phyloP scores from a whole-genome alignment of 2,113 vertebrate species.

The Calidris pugnax region DNA sequence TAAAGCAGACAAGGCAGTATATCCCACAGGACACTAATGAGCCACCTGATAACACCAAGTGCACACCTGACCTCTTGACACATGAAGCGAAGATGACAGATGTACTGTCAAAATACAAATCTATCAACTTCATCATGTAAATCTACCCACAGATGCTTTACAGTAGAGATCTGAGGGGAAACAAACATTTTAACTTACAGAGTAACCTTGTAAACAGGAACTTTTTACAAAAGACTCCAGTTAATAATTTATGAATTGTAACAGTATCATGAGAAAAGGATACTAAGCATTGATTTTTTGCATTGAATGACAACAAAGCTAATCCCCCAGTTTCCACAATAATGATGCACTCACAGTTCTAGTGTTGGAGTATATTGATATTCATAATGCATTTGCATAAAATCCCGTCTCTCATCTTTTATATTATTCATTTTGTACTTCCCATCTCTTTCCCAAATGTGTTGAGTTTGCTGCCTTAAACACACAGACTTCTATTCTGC shows the following conservation, averaged over 20 bases:
- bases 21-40: conserved; percentile 56
- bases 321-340: conserved; percentile 54
- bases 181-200: conserved; percentile 83
- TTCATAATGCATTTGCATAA: conserved; percentile 44
- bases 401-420: conserved; percentile 18
- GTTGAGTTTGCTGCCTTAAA: conserved; percentile 20
- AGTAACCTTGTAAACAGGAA: conserved; percentile 89
- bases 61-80: conserved; percentile 57
- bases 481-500: conserved; percentile 3
- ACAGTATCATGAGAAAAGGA: conserved; percentile 76
- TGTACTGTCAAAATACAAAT: conserved; percentile 64
- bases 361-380: conserved; percentile 23
- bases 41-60: conserved; percentile 53
- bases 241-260: conserved; percentile 88
- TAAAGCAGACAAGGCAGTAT: conserved; percentile 22
- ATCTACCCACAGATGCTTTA: conserved; percentile 51
- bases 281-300: conserved; percentile 80
- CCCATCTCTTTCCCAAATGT: conserved; percentile 2
- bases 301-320: conserved; percentile 54
- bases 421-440: conserved; percentile 23
- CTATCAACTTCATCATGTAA: conserved; percentile 66
- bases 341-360: not conserved
- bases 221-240: conserved; percentile 80
- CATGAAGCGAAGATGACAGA: conserved; percentile 70
- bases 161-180: conserved; percentile 60